phyloP scores from a whole-genome alignment of 1,140 invertebrate genomes.

The Magallana ariakensis region DNA sequence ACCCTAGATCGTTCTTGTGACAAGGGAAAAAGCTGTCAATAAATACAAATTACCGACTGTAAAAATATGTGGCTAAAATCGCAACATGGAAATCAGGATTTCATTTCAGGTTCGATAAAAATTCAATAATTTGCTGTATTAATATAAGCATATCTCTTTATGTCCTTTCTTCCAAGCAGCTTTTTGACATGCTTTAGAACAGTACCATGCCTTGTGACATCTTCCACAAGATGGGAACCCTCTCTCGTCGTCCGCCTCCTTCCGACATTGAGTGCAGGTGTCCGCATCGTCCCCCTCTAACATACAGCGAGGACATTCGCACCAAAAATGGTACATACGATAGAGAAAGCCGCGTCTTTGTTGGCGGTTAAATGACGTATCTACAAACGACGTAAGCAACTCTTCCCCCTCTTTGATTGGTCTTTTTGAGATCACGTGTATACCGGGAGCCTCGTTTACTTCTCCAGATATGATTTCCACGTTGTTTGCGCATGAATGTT shows the following conservation, averaged over 20 bases:
- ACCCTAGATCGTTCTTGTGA: too few relatives aligned
- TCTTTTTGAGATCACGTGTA: slow-evolving; percentile 54
- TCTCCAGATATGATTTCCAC: slow-evolving; percentile 57
- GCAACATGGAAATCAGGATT: too few relatives aligned
- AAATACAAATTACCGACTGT: too few relatives aligned
- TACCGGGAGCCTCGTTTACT: slow-evolving; percentile 55
- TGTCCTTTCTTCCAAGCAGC: slow-evolving; percentile 69
- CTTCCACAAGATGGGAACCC: slow-evolving; percentile 61
- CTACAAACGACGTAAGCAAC: slow-evolving; percentile 56
- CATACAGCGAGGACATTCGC: slow-evolving; percentile 62
- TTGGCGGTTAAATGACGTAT: slow-evolving; percentile 46
- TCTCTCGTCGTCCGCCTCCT: slow-evolving; percentile 45
- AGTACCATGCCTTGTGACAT: slow-evolving; percentile 68
- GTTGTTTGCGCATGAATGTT: slow-evolving; percentile 66
- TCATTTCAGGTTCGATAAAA: too few relatives aligned
- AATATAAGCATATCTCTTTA: slow-evolving; percentile 63
- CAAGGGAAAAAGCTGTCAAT: too few relatives aligned
- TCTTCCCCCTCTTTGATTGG: slow-evolving; percentile 60
- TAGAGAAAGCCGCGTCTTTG: slow-evolving; percentile 51
- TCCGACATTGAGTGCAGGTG: slow-evolving; percentile 63
- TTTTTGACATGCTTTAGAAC: slow-evolving; percentile 66
- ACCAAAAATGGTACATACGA: slow-evolving; percentile 66
- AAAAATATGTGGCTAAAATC: too few relatives aligned
- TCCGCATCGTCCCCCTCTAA: slow-evolving; percentile 64
- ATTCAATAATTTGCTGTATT: background rate